Evolutionary conservation across 1,140 invertebrate species (phyloP).

Genomic region (Spodoptera litura): DNA sequence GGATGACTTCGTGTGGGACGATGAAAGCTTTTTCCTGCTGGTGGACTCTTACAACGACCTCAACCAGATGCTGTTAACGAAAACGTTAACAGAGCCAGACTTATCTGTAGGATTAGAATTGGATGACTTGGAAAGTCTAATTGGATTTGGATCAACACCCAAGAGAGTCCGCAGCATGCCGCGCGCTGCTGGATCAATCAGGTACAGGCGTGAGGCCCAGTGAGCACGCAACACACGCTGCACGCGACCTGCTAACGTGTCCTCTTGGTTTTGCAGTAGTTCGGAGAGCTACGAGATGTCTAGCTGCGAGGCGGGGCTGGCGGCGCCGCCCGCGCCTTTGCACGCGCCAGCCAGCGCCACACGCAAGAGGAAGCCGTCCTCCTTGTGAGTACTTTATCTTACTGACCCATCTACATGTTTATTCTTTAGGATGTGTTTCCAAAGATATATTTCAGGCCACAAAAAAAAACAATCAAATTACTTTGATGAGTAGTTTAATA

Average conservation of each 20-base stretch:
- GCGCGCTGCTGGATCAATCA: too few relatives aligned
- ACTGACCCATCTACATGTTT: neutral
- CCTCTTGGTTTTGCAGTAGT: conserved; percentile 40
- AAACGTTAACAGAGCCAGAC: neutral
- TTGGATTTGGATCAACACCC: neutral
- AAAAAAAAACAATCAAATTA: too few relatives aligned
- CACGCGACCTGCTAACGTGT: neutral
- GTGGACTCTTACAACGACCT: neutral
- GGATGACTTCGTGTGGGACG: neutral
- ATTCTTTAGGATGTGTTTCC: too few relatives aligned
- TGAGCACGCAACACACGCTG: neutral
- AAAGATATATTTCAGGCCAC: too few relatives aligned
- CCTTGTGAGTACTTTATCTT: conserved; percentile 61
- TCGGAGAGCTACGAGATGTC: conserved; percentile 63
- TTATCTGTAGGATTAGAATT: neutral
- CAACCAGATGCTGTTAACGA: too few relatives aligned
- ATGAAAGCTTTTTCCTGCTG: conserved; percentile 5
- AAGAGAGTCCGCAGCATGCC: neutral
- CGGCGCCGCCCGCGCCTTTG: conserved; percentile 24
- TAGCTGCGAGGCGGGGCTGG: conserved; percentile 55
- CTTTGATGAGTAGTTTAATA: too few relatives aligned
- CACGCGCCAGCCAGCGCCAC: conserved; percentile 49
- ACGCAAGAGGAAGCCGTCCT: conserved; percentile 67
- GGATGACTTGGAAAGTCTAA: neutral
- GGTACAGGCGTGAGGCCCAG: neutral